Conservation (phyloP, 2,888 invertebrate species). For the Archaeoteleia sp. region DNA sequence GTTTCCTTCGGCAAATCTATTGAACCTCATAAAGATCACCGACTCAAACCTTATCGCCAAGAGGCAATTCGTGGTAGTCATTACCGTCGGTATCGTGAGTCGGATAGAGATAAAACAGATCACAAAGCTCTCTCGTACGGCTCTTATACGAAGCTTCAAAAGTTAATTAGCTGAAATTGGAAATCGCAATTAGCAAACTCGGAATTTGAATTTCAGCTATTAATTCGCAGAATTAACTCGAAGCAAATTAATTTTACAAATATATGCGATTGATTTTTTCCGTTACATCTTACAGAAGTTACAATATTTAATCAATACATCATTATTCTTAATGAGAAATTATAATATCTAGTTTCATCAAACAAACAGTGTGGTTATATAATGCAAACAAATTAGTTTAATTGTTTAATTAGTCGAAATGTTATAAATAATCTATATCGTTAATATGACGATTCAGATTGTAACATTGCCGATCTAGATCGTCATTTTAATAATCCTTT, state of each 20-base stretch:
- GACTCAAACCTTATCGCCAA: constrained; percentile 18
- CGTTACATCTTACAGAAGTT: no score
- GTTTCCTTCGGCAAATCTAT: constrained; percentile 13
- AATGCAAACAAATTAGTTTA: no score
- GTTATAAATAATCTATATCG: no score
- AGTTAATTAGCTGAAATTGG: constrained; percentile 64
- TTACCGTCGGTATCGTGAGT: constrained; percentile 18
- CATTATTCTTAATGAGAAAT: no score
- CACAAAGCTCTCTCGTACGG: constrained; percentile 7
- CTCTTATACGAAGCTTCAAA: constrained; percentile 38
- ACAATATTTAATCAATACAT: no score
- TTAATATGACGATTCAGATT: no score
- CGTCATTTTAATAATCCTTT: no score
- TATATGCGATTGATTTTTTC: no score
- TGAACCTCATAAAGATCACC: constrained; percentile 18
- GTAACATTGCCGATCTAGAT: no score
- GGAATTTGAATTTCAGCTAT: constrained; percentile 11
- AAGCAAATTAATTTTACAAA: constrained; percentile 3
- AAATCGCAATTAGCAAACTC: constrained; percentile 45
- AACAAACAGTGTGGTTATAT: no score
- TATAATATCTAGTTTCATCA: no score
- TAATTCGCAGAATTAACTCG: background rate
- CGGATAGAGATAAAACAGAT: constrained; percentile 24
- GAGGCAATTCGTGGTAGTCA: constrained; percentile 19
- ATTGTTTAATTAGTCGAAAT: no score